Conservation (phyloP, 1,140 invertebrate genomes). For the Zophobas atratus region DNA sequence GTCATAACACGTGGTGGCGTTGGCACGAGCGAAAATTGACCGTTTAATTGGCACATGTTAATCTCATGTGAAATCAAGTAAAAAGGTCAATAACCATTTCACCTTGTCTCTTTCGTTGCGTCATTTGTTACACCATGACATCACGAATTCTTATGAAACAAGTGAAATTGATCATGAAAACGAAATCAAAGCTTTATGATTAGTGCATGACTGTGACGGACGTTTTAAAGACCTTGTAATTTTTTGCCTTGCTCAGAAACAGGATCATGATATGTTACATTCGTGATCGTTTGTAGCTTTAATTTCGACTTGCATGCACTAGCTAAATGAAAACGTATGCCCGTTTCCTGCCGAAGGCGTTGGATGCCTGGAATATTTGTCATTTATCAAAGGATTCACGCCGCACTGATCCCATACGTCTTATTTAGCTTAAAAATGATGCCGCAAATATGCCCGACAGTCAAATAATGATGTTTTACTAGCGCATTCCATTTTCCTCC, state of each 20-base stretch:
- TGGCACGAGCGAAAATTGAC: too few species aligned
- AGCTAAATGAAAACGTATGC: not conserved
- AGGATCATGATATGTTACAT: slow-evolving; percentile 40
- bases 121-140: not conserved
- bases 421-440: slow-evolving; percentile 14
- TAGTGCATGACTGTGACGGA: slow-evolving; percentile 15
- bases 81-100: too few species aligned
- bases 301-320: not conserved
- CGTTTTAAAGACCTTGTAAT: slow-evolving; percentile 1
- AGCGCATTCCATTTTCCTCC: slow-evolving; percentile 17
- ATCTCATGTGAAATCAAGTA: too few species aligned
- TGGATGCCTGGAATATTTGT: not conserved
- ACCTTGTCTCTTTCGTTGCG: too few species aligned
- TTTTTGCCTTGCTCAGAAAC: slow-evolving; percentile 2
- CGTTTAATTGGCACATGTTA: too few species aligned
- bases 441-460: slow-evolving; percentile 10
- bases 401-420: not conserved
- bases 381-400: too few species aligned
- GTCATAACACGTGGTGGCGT: too few species aligned
- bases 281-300: slow-evolving; percentile 24
- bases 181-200: slow-evolving; percentile 1
- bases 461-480: slow-evolving; percentile 23
- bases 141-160: not conserved
- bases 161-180: slow-evolving; percentile 18
- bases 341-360: too few species aligned